Evolutionary conservation across 2,888 invertebrate genomes (phyloP).

Genomic region (Drosophila stalkeri): DNA sequence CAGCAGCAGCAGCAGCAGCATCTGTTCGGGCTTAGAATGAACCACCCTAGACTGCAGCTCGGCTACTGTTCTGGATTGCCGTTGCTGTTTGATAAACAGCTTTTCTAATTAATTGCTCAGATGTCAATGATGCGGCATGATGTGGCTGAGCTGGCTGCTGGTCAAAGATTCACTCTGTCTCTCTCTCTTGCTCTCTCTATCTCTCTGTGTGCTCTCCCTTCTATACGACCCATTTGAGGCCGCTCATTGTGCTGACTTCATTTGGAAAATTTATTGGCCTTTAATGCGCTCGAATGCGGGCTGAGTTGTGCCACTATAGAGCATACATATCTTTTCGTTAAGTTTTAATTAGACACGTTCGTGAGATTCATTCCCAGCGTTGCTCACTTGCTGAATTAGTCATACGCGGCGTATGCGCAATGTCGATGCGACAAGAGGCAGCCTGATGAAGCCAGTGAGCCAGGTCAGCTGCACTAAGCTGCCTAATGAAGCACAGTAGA

Average conservation of each 20-base stretch:
- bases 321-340: conserved; percentile 3
- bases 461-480: not conserved
- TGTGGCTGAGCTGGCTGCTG: conserved; percentile 11
- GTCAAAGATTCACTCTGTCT: conserved; percentile 12
- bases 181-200: not conserved
- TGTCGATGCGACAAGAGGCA: conserved; percentile 22
- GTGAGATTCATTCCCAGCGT: conserved; percentile 23
- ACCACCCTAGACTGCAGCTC: not conserved
- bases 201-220: not conserved
- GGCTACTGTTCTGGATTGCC: not conserved
- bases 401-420: conserved; percentile 45
- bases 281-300: conserved; percentile 65
- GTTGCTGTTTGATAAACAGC: conserved; percentile 24
- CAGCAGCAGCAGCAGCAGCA: not conserved
- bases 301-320: conserved; percentile 20
- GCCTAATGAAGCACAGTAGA: not conserved
- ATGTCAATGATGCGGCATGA: conserved; percentile 30
- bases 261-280: conserved; percentile 65
- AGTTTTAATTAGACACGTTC: conserved; percentile 47
- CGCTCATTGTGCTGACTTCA: conserved; percentile 31
- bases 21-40: not conserved
- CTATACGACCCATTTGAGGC: not conserved
- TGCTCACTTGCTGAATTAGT: conserved; percentile 28
- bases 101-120: conserved; percentile 46
- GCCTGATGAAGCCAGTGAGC: conserved; percentile 16